Base-by-base conservation (phyloP, 1,140 invertebrate genomes). In the Ceratosolen fusciceps region DNA sequence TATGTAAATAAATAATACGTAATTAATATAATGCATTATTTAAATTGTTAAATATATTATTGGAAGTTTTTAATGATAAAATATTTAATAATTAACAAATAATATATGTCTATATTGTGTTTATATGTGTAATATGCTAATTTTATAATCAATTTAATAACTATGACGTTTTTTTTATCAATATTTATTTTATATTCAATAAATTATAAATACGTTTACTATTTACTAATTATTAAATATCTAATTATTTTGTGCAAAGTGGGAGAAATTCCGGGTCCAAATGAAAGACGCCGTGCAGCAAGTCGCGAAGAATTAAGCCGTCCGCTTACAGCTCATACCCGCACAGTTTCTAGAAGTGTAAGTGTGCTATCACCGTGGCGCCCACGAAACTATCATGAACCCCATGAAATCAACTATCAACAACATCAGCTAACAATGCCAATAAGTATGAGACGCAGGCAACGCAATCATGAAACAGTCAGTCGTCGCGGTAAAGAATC, bases 361-460 rank as follows among this genome's bases (percentile, higher is more conserved):
- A 96, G 95, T 5, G 93, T 96, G 58, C 91, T 96, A 79, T 95
- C 95, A 0, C 95, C 96, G 1, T 96, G 95, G 95, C 93, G 93
- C 76, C 95, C 95, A 1, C 92, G 93, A 58, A 92, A 95, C 83
- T 93, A 93, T 83, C 91, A 92, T 81, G 94, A 95, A 83, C 92
- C 92, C 68, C 93, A 94, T 86, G 95, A 96, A 88, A 94, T 96
- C 24, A 95, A 96, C 85, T 96, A 96, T 88, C 94, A 93, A 14
- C 94, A 95, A 84, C 92, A 93, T 86, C 91, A 92, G 80, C 85
- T 87, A 78, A 52, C 39, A 7, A 90, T 89, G 43, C 87, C 85
- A 60, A 86, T 86, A 84, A 88, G 86, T 37, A 89, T 88, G 82
- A 88, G 86, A 70, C 87, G 88, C 56, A 87, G 87, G 39, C 90